Conservation (phyloP, 2,797 vertebrate species). For the Parotocinclus haroldoi region DNA sequence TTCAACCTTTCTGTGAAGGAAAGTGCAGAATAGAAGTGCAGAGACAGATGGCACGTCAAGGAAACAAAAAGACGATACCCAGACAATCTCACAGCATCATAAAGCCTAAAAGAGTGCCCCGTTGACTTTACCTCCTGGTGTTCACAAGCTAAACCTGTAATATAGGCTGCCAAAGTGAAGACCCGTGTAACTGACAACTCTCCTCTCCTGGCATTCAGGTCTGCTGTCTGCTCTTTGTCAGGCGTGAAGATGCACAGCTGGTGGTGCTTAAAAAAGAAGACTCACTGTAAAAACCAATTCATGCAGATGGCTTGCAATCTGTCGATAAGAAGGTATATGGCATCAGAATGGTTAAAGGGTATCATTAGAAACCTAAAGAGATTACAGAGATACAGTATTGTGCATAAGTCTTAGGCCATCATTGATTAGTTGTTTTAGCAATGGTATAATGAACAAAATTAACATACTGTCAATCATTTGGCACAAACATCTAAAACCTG, state of each 20-base stretch:
- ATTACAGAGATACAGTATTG: not conserved
- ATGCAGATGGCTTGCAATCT: conserved; percentile 24
- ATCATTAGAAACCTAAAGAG: conserved; percentile 2
- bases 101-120: conserved; percentile 6
- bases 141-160: conserved; percentile 55
- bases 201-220: conserved; percentile 52
- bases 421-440: no score
- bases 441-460: no score
- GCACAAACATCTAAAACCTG: no score
- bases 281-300: conserved; percentile 51
- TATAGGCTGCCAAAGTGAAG: conserved; percentile 63
- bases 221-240: conserved; percentile 66
- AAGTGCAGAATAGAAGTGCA: conserved; percentile 21
- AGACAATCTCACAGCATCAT: conserved; percentile 7
- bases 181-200: conserved; percentile 49
- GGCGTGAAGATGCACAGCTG: conserved; percentile 35
- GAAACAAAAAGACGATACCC: not conserved
- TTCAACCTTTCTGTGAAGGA: conserved; percentile 61
- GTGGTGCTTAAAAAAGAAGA: conserved; percentile 43
- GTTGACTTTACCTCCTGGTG: conserved; percentile 39
- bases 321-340: not conserved
- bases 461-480: no score
- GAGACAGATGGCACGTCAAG: not conserved
- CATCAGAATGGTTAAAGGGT: not conserved
- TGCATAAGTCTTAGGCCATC: no score